Percentiles rank a stretch among this genome's conserved stretches.
phyloP scores from a whole-genome alignment of 2,797 vertebrate species.

The Octomys mimax region DNA sequence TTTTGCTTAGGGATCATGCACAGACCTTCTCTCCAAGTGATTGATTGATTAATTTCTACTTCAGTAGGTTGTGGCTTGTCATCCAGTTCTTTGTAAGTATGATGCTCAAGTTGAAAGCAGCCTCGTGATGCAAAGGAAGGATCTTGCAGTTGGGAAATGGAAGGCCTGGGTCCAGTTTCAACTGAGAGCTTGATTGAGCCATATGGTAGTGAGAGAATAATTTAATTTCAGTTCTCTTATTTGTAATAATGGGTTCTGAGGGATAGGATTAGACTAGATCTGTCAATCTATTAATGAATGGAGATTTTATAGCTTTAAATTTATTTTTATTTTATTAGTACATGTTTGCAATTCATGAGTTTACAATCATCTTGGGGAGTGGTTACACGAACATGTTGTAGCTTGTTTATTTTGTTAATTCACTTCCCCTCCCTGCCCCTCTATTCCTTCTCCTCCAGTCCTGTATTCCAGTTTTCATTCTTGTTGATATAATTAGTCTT shows the following conservation, averaged over 20 bases:
- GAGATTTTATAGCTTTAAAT: background rate
- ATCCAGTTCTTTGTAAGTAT: conserved; percentile 26
- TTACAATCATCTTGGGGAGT: background rate
- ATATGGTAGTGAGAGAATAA: background rate
- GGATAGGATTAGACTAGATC: background rate
- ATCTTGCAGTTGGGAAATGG: background rate
- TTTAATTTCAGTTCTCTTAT: conserved; percentile 1
- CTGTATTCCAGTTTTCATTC: background rate
- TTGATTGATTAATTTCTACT: conserved; percentile 75
- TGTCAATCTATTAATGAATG: background rate
- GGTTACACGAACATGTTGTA: background rate
- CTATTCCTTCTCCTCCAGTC: background rate
- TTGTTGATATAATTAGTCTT: background rate
- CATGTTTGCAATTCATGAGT: background rate
- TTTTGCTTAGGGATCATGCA: conserved; percentile 55
- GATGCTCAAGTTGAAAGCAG: conserved; percentile 6
- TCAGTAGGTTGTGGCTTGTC: conserved; percentile 10
- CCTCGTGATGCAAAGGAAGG: background rate
- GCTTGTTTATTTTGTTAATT: background rate
- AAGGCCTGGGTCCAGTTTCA: conserved; percentile 37
- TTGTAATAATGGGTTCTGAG: background rate
- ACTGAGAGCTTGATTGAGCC: background rate
- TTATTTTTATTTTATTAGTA: background rate
- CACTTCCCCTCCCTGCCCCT: background rate
- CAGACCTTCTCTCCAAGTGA: conserved; percentile 55